Conservation (phyloP, 35 echinoderm and acorn worm species). For the Heliocidaris tuberculata region DNA sequence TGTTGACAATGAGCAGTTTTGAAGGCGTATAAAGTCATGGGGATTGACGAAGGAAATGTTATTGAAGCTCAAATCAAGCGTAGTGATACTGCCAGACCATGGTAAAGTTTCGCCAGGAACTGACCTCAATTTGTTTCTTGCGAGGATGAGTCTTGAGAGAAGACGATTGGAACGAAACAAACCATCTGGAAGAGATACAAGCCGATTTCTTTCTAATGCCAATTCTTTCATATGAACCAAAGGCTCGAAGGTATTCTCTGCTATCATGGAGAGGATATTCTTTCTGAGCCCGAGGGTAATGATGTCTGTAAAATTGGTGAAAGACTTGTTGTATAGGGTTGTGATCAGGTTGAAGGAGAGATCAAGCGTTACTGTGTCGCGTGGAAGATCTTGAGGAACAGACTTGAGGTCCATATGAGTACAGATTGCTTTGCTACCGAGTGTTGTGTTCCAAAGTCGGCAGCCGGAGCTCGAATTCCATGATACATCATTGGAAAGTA, state of each 20-base stretch:
- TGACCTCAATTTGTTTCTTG: no score
- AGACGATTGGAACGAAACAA: no score
- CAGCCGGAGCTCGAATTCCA: no score
- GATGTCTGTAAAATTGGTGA: neutral
- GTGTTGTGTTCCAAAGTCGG: neutral
- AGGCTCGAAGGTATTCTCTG: neutral
- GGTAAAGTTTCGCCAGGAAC: no score
- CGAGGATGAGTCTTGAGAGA: no score
- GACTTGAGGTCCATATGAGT: neutral
- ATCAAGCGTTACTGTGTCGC: neutral
- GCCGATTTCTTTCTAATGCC: neutral
- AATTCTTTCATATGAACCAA: neutral
- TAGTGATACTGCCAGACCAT: no score
- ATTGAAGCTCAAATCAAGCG: no score
- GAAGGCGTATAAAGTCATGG: no score
- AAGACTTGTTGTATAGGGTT: neutral
- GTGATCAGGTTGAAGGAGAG: neutral
- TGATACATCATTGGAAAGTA: no score
- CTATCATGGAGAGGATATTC: neutral
- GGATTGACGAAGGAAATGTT: no score
- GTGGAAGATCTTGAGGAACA: neutral
- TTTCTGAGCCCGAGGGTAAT: neutral
- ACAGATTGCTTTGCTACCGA: neutral
- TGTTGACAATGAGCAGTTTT: no score
- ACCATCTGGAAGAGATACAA: neutral